phyloP scores from a whole-genome alignment of 2,113 vertebrate genomes.

The Marmota flaviventris region DNA sequence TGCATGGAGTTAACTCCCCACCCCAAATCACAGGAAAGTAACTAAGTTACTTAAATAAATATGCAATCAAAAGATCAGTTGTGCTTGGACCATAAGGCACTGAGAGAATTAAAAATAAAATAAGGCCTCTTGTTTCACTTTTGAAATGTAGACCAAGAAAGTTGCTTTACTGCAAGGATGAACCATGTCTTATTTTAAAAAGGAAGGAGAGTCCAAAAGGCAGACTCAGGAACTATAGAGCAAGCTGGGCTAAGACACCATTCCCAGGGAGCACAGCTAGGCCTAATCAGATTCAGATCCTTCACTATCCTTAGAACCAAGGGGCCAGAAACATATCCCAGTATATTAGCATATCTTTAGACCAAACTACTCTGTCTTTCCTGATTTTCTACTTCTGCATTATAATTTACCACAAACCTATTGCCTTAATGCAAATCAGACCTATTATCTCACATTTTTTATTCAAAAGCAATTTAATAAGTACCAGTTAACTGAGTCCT shows the following conservation, averaged over 20 bases:
- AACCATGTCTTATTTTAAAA: background rate
- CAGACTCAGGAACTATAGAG: background rate
- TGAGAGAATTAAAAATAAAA: background rate
- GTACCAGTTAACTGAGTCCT: no score
- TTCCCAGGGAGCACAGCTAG: background rate
- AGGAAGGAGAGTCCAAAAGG: background rate
- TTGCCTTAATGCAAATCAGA: background rate
- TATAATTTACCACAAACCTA: background rate
- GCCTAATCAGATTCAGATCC: no score
- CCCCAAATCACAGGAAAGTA: background rate
- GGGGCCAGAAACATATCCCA: background rate
- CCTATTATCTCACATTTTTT: background rate
- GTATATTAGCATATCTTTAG: background rate
- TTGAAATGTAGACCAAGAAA: background rate
- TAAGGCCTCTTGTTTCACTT: background rate
- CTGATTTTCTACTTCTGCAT: background rate
- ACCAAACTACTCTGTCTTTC: background rate
- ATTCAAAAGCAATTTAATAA: background rate
- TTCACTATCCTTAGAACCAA: background rate
- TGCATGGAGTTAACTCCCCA: background rate
- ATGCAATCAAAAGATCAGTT: background rate
- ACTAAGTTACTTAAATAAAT: background rate
- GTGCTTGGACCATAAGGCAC: background rate
- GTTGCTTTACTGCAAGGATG: background rate
- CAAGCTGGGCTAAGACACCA: background rate